Conservation (phyloP, 2,888 invertebrate species). For the Fabriciana adippe region DNA sequence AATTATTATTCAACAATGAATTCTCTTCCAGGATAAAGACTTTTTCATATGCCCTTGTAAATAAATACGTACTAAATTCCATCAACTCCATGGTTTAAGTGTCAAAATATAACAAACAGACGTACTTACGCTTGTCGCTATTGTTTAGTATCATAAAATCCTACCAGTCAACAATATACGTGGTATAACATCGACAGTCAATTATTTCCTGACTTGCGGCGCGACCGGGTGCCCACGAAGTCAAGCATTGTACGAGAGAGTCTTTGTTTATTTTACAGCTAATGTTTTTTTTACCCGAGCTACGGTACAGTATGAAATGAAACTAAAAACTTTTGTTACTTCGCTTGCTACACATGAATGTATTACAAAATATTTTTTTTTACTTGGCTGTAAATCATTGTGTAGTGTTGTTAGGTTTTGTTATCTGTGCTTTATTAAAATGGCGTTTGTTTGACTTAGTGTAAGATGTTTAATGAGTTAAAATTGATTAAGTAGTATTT, state of each 20-base stretch:
- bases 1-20: too few relatives aligned
- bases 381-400: not conserved
- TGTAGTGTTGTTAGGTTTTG: not conserved
- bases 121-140: too few relatives aligned
- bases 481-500: too few relatives aligned
- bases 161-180: not conserved
- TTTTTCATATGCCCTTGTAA: too few relatives aligned
- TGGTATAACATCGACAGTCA: constrained; percentile 22
- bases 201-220: constrained; percentile 27
- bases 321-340: not conserved
- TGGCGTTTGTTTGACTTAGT: too few relatives aligned
- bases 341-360: not conserved
- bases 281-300: not conserved
- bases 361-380: not conserved
- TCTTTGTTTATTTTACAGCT: constrained; percentile 10
- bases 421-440: too few relatives aligned
- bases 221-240: constrained; percentile 4
- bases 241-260: not conserved
- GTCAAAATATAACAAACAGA: too few relatives aligned
- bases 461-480: too few relatives aligned
- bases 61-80: too few relatives aligned
- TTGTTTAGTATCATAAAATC: not conserved
- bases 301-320: constrained; percentile 5
- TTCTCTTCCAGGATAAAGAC: too few relatives aligned
- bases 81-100: too few relatives aligned